phyloP scores from a whole-genome alignment of 1,140 invertebrate genomes.

The Wiebesia pumilae region DNA sequence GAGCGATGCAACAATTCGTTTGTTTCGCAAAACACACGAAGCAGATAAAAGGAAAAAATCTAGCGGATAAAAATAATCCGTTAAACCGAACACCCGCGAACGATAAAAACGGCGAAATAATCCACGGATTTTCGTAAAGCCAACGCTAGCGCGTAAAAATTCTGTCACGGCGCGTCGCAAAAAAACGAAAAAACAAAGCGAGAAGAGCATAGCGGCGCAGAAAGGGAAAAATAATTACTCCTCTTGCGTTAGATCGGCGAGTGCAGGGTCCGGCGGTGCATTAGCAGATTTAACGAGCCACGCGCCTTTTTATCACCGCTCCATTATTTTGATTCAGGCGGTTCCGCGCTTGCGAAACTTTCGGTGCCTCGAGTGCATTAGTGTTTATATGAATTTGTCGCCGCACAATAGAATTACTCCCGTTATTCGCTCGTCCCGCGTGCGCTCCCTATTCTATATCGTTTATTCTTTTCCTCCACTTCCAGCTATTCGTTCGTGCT shows the following conservation, averaged over 20 bases:
- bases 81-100: not conserved
- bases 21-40: not conserved
- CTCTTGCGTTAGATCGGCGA: slow-evolving; percentile 3
- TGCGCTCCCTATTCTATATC: not conserved
- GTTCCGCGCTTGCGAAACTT: slow-evolving; percentile 55
- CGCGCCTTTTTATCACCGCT: slow-evolving; percentile 60
- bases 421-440: slow-evolving; percentile 54
- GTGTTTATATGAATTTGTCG: slow-evolving; percentile 66
- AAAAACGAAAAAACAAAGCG: not conserved
- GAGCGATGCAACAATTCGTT: too few relatives aligned
- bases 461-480: slow-evolving; percentile 50
- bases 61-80: slow-evolving; percentile 21
- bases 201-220: not conserved
- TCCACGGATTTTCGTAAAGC: not conserved
- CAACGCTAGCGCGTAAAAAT: slow-evolving; percentile 2
- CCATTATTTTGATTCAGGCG: slow-evolving; percentile 65
- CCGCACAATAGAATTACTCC: slow-evolving; percentile 56
- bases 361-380: slow-evolving; percentile 63
- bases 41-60: not conserved
- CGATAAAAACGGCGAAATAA: not conserved
- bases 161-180: not conserved
- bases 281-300: slow-evolving; percentile 66
- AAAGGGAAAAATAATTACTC: slow-evolving; percentile 40
- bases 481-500: slow-evolving; percentile 15
- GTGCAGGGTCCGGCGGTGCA: slow-evolving; percentile 54